Base-by-base conservation (phyloP, 2,797 vertebrate genomes). In the Danio tinwini region DNA sequence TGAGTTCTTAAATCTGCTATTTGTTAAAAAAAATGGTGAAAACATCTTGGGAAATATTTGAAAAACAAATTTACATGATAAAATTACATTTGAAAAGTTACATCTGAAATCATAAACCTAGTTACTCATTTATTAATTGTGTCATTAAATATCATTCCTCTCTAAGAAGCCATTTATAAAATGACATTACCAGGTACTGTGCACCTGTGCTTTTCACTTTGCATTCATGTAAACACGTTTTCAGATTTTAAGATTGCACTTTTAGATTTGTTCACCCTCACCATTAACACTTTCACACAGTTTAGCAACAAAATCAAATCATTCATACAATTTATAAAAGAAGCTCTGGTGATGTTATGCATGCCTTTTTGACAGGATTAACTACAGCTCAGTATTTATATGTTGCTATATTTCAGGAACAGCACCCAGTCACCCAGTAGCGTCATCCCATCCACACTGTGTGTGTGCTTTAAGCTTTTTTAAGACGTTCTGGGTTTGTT, bases 381-480 rank as follows among this genome's bases (percentile, higher is more conserved):
- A 7, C 2, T 19, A 4, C 7, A 21, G 10, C 42, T 50, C 5
- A 17, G 42, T 50, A 19, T 52, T 70, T 19, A 39, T 13, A 40
- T 69, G 16, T 45, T 17, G 17, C 37, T 7, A 6, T 45, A 44
- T 62, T 50, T 50, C 47, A 49, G n/a, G 47, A 62, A 39, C 2
- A 21, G n/a, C 10, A 1, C n/a, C n/a, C n/a, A n/a, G n/a, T 63
- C 37, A 12, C 16, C 7, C 7, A 47, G 7, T 47, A 40, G 45
- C 74, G 21, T 42, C 14, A 8, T 42, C 8, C 61, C 14, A 5
- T 42, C 8, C 61, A 62, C 7, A 39, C 49, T 55, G 7, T 64
- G 19, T 19, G 49, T 11, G 16, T 73, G 47, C 11, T 77, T 69
- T 37, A 52, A 19, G 11, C 19, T 68, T 77, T 7, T 65, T 7